phyloP scores from a whole-genome alignment of 2,797 vertebrate species.

The Chromobotia macracanthus region DNA sequence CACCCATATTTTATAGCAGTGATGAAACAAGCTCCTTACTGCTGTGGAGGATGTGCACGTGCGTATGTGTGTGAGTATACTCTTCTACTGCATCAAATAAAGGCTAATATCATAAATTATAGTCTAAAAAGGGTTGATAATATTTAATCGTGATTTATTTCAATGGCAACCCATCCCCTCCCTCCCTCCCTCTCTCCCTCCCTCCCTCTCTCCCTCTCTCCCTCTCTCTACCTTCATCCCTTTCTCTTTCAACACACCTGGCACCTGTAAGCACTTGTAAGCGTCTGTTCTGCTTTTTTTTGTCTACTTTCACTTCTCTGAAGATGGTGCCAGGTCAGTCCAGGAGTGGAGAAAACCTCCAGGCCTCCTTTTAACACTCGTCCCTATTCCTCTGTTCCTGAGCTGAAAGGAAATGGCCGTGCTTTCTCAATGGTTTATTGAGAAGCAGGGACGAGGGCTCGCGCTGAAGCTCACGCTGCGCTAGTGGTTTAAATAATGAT shows the following conservation, averaged over 20 bases:
- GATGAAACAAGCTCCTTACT: conserved; percentile 58
- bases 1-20: conserved; percentile 39
- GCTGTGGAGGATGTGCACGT: conserved; percentile 50
- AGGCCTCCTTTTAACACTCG: conserved; percentile 17
- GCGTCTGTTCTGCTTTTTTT: conserved; percentile 33
- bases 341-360: conserved; percentile 28
- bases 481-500: conserved; percentile 55
- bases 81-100: background rate
- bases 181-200: conserved; percentile 1
- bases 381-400: conserved; percentile 40
- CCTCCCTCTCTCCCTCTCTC: conserved; percentile 2
- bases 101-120: conserved; percentile 16
- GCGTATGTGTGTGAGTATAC: background rate
- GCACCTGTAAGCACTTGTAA: conserved; percentile 54
- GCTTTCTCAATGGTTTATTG: conserved; percentile 43
- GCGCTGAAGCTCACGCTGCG: conserved; percentile 29
- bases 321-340: conserved; percentile 51
- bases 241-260: conserved; percentile 50
- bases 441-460: conserved; percentile 26
- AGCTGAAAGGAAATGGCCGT: conserved; percentile 37
- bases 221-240: conserved; percentile 11
- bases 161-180: background rate
- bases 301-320: conserved; percentile 37
- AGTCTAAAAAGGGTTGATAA: background rate
- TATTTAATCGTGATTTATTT: conserved; percentile 34